Percentiles rank a stretch among this genome's conserved stretches.
These are phyloP conservation scores for Drosophila ohnishii DNA, from an alignment of 1,140 invertebrate genomes.

Conservation along the genomic window DNA sequence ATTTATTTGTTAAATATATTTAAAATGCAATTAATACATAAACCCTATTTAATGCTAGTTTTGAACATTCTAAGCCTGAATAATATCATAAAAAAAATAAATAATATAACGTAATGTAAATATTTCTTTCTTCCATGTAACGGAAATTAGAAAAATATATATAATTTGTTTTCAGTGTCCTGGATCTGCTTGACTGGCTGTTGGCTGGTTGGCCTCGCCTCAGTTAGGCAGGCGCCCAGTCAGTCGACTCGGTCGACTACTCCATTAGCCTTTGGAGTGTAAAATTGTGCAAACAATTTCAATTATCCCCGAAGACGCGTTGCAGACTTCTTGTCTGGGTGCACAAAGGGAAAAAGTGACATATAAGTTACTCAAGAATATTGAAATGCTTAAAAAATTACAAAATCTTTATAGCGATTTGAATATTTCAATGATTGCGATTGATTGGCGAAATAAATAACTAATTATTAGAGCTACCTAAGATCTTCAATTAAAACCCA, in stretches of 20 bases:
- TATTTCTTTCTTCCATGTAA: too few species aligned
- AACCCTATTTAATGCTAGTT: too few species aligned
- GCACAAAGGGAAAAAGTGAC: conserved; percentile 22
- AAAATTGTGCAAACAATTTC: conserved; percentile 82
- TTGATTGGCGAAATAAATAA: too few species aligned
- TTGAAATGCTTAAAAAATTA: too few species aligned
- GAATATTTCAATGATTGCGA: not conserved
- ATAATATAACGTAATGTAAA: too few species aligned
- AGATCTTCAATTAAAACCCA: not conserved
- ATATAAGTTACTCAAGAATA: not conserved
- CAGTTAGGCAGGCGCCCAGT: conserved; percentile 54
- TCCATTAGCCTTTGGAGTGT: conserved; percentile 82
- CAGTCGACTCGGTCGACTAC: conserved; percentile 77
- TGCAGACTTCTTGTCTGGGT: conserved; percentile 58
- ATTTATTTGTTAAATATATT: too few species aligned
- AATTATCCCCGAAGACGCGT: conserved; percentile 78
- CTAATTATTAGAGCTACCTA: not conserved
- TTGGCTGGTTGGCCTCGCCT: conserved; percentile 48
- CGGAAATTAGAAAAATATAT: not conserved
- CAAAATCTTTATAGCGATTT: not conserved
- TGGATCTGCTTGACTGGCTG: conserved; percentile 37
- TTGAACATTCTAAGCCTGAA: too few species aligned
- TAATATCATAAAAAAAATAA: too few species aligned
- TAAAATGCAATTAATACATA: too few species aligned
- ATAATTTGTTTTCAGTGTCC: conserved; percentile 5